phyloP scores from a whole-genome alignment of 1,140 invertebrate genomes.

The Apis florea region DNA sequence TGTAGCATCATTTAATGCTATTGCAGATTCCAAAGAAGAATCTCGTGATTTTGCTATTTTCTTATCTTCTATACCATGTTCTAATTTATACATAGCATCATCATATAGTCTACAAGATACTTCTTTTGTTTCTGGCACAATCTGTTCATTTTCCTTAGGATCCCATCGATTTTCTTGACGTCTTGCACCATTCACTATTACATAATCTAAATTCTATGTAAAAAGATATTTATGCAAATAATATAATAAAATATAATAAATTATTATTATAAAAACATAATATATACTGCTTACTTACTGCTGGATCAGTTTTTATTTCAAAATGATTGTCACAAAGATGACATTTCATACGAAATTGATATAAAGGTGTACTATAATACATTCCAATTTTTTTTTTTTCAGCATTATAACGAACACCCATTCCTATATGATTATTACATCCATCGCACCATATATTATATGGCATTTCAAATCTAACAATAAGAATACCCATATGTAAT shows the following conservation, averaged over 20 bases:
- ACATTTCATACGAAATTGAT: constrained; percentile 99
- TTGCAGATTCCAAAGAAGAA: constrained; percentile 87
- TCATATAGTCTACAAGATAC: constrained; percentile 92
- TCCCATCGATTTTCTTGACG: constrained; percentile 99
- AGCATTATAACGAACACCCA: constrained; percentile 99
- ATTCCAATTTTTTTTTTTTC: constrained; percentile 99
- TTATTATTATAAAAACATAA: not conserved
- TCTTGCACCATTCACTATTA: constrained; percentile 95
- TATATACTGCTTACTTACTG: constrained; percentile 83
- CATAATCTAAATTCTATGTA: constrained; percentile 97
- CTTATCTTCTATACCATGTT: constrained; percentile 93
- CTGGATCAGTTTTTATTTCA: constrained; percentile 99
- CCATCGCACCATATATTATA: constrained; percentile 99
- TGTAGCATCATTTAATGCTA: constrained; percentile 87
- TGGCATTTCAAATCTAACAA: constrained; percentile 99
- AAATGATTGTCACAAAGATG: constrained; percentile 99
- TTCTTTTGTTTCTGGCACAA: constrained; percentile 94
- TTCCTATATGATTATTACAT: constrained; percentile 98
- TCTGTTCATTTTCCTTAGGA: constrained; percentile 97
- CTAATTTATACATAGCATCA: constrained; percentile 98
- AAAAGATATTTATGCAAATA: constrained; percentile 7
- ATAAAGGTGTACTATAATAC: constrained; percentile 99
- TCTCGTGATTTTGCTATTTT: constrained; percentile 86
- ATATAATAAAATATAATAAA: not conserved
- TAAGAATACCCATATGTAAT: constrained; percentile 96